Evolutionary conservation across 2,113 vertebrate genomes (phyloP), one percentile per base, ranked within the genome.

Genomic region (Prinia subflava): DNA sequence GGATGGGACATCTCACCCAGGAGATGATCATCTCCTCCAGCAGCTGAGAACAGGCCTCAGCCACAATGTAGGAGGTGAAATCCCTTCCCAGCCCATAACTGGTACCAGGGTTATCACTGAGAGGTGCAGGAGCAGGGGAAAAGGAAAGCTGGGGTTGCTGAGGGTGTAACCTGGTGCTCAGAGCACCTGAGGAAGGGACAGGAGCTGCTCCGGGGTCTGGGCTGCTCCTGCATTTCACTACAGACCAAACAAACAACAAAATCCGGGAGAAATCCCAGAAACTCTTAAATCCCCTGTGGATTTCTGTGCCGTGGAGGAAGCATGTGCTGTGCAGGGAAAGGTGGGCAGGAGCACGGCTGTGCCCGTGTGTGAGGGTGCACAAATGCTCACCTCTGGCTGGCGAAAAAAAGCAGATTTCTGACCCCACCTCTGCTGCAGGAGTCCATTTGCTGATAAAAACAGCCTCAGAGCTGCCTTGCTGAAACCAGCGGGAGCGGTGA

Each of bases 291-390:
- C 39, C 31, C 14, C 2, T 10, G 0, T 56, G 27, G 50, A 25
- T 56, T 67, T 37, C 7, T 12, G 2, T 25, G 67, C 76, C 25
- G 7, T 42, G 46, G 76, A 50, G 44, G 67, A 46, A 46, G 44
- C 0, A 0, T 17, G 4, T 3, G 8, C 23, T 7, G 31, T 11
- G 69, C 1, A 2, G 35, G 46, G 71, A 55, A 33, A 39, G 42
- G 55, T 37, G 76, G 90, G 73, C 59, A n/a, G 73, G 68, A 56
- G 63, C 41, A 25, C 0, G 1, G 47, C 59, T 2, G 10, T 12
- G 25, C 17, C 22, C 1, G 1, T 5, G 52, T 15, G 35, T 20
- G 62, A 4, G 20, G 6, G 24, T 23, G 37, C n/a, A 27, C 47
- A 46, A 47, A 31, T 1, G 1, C 57, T 27, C 6, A 8, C n/a